These are phyloP conservation scores for Octonoba sinensis DNA, from an alignment of 2,888 invertebrate species.

Conservation along the genomic window DNA sequence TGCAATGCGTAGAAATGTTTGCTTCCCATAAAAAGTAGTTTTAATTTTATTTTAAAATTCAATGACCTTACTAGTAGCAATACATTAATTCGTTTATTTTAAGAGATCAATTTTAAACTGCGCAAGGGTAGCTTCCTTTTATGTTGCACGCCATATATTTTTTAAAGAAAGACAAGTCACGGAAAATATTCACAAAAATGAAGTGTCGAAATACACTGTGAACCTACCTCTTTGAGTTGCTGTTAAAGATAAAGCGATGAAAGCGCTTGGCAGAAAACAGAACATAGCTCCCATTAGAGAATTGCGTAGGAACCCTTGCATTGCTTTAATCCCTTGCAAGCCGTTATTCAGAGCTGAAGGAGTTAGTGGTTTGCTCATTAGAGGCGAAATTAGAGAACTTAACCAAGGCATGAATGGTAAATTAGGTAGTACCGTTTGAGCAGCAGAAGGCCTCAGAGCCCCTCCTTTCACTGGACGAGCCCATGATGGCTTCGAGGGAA, in stretches of 20 bases:
- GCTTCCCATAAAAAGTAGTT: too few species aligned
- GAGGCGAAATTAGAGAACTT: conserved; percentile 41
- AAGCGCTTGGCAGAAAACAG: conserved; percentile 59
- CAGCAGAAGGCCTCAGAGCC: conserved; percentile 1
- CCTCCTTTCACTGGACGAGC: conserved; percentile 10
- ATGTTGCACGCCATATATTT: too few species aligned
- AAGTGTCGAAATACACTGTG: background rate
- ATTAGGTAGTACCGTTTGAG: conserved; percentile 43
- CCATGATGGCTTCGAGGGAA: conserved; percentile 51
- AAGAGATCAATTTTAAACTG: too few species aligned
- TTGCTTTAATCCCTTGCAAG: conserved; percentile 61
- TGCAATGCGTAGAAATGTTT: too few species aligned
- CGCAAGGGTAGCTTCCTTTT: too few species aligned
- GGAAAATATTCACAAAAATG: too few species aligned
- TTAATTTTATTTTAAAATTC: too few species aligned
- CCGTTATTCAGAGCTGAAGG: conserved; percentile 50
- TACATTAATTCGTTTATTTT: too few species aligned
- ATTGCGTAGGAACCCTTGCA: conserved; percentile 62
- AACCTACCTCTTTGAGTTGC: conserved; percentile 57
- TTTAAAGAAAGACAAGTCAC: too few species aligned
- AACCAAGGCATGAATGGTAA: conserved; percentile 59
- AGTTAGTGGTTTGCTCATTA: conserved; percentile 47
- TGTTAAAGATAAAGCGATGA: conserved; percentile 55
- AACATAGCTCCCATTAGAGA: conserved; percentile 61
- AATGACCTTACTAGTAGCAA: too few species aligned